Evolutionary conservation across 2,888 invertebrate genomes (phyloP), one percentile per base, ranked within the genome.

Genomic region (Cancer borealis): DNA sequence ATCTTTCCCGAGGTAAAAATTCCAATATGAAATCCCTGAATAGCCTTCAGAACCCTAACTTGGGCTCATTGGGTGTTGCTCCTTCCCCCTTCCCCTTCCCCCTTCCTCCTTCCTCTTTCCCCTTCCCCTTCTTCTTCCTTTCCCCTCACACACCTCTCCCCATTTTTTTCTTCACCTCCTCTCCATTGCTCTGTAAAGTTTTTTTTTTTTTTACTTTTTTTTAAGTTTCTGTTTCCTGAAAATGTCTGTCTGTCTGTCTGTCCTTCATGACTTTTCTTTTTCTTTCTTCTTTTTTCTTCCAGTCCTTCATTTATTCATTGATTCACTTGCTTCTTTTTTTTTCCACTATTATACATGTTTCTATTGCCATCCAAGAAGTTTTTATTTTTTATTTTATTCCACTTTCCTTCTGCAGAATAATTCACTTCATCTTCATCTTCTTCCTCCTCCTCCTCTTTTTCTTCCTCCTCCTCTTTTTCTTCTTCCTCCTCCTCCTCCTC

Each of bases 21-120:
- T 79, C 79, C 79, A 79, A 79, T 79, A 79, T 79, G 79, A 79
- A 79, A 79, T 79, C 79, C 79, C 79, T 79, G 79, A 79, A 79
- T 79, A 30, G 79, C 30, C 47, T 88, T 30, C 47, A 47, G 47
- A 47, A 46, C 49, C 88, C 88, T 26, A 47, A 46, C 49, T 49
- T 26, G 47, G n/a, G 46, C 88, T 88, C 88, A 46, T 88, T 88
- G n/a, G 46, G n/a, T 46, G 47, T 47, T 49, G 21, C 46, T 46
- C 46, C 46, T 46, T 21, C 88, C 88, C 21, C 12, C 21, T 26
- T 17, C 47, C 21, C 46, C n/a, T 21, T 49, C 46, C 46, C 21
- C 46, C 46, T 17, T 12, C 26, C 26, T 2, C 88, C 21, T 30
- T 14, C 6, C 8, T 21, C 30, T 26, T 1, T 79, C 30, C 21